Base-by-base conservation (phyloP, 2,797 vertebrate genomes). In the Setipinna tenuifilis region DNA sequence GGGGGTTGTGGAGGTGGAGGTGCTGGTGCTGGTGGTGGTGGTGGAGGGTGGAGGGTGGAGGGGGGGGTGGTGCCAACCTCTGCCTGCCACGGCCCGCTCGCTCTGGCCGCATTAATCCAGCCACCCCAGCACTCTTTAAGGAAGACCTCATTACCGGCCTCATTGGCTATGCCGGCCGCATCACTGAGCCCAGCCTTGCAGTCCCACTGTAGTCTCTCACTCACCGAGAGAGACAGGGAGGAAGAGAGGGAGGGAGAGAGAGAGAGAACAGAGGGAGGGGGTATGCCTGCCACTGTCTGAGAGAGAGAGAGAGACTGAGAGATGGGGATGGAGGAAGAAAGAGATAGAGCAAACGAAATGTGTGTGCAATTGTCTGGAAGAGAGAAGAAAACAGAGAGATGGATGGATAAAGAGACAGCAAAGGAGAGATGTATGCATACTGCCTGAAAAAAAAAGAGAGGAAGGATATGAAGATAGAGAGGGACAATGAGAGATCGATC, bases 141-240 rank as follows among this genome's bases (percentile, higher is more conserved):
- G 96, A 95, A 95, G 94, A 94, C 92, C 96, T 97, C 96, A 96
- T 97, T 97, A 97, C 96, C 94, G 93, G 96, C 96, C 96, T 96
- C 96, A 97, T 96, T 96, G 97, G 95, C 95, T 96, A 95, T 95
- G 95, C 96, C 95, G 95, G 94, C 95, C 95, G 96, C 96, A 96
- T 96, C 95, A 95, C 93, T 95, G 95, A 93, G 93, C 95, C 93
- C 95, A 95, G 95, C 95, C 95, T 95, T 92, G 91, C 85, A 87
- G 93, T 94, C 17, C 75, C 82, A 81, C 80, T 91, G 91, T 85
- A 87, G 93, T 94, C 23, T 75, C 83, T 71, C 81, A 87, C 86
- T 87, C 87, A 71, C 50, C 14, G 7, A 75, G 31, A 17, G 68
- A 41, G 68, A 75, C 5, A 75, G 31, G 41, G 68, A 41, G 68